Conservation (phyloP, 35 echinoderm and acorn worm genomes). For the Patiria miniata region DNA sequence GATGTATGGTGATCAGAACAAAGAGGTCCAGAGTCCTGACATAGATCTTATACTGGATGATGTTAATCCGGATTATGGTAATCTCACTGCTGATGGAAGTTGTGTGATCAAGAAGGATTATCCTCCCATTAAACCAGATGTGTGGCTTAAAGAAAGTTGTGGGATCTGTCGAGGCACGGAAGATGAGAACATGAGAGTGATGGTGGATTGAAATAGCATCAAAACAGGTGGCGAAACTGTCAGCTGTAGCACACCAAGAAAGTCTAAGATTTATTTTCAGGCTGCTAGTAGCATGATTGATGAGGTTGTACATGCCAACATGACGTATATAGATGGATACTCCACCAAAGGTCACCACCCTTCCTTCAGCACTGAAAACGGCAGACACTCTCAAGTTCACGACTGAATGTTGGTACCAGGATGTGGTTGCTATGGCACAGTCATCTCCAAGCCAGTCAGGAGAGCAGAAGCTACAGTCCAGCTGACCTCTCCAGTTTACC, state of each 20-base stretch:
- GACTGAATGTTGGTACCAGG: neutral
- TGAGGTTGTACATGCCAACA: conserved; percentile 54
- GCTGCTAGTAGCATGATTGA: conserved; percentile 6
- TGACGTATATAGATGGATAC: conserved; percentile 49
- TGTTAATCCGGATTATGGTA: conserved; percentile 44
- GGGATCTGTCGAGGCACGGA: conserved; percentile 50
- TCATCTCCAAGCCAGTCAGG: conserved; percentile 73
- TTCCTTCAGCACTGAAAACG: conserved; percentile 42
- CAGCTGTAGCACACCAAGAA: conserved; percentile 45
- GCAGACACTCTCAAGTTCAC: conserved; percentile 16
- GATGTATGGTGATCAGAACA: conserved; percentile 57
- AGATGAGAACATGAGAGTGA: conserved; percentile 11
- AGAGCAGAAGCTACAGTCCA: conserved; percentile 57
- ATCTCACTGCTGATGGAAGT: conserved; percentile 41
- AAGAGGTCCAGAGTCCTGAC: conserved; percentile 35
- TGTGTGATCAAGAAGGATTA: conserved; percentile 47
- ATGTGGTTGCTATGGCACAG: conserved; percentile 41
- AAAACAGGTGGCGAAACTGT: conserved; percentile 56
- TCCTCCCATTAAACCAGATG: conserved; percentile 57
- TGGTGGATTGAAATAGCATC: conserved; percentile 64
- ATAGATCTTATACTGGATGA: conserved; percentile 50
- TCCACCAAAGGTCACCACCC: conserved; percentile 75
- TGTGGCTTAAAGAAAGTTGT: neutral
- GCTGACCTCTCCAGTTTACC: conserved; percentile 61
- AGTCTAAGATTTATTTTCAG: conserved; percentile 42